These are phyloP conservation scores for Habropoda laboriosa DNA, from an alignment of 1,140 invertebrate genomes.

Conservation along the genomic window DNA sequence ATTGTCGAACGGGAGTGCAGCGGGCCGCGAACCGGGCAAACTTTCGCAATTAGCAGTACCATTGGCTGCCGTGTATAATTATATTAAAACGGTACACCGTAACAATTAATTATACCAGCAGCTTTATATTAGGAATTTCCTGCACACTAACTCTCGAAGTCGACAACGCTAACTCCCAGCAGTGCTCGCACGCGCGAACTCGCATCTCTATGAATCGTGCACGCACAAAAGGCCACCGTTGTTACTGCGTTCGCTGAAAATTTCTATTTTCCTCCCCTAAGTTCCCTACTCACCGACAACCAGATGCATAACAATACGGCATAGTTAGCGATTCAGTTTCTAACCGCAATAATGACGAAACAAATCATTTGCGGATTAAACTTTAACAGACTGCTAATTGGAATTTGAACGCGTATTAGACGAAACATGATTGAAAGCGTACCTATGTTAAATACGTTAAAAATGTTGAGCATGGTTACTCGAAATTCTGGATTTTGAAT, in stretches of 20 bases:
- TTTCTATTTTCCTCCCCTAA: constrained; percentile 25
- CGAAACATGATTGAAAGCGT: not conserved
- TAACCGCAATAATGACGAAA: constrained; percentile 38
- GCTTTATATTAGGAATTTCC: constrained; percentile 59
- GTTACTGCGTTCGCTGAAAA: constrained; percentile 36
- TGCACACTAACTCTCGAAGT: constrained; percentile 13
- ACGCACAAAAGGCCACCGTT: constrained; percentile 23
- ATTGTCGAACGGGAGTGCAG: constrained; percentile 22
- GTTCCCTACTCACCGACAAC: not conserved
- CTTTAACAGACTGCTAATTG: constrained; percentile 13
- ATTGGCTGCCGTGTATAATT: constrained; percentile 56
- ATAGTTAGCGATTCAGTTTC: constrained; percentile 51
- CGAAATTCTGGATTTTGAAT: too few species aligned
- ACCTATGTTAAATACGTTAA: not conserved
- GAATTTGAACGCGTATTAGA: constrained; percentile 6
- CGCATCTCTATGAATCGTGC: not conserved
- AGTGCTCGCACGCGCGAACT: not conserved
- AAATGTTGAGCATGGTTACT: not conserved
- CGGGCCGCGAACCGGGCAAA: constrained; percentile 27
- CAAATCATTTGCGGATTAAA: constrained; percentile 43
- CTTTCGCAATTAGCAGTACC: constrained; percentile 66
- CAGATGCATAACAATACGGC: constrained; percentile 34
- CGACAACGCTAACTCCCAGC: constrained; percentile 35
- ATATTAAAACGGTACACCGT: constrained; percentile 62
- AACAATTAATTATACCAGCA: constrained; percentile 62